Percentiles rank a stretch among this genome's conserved stretches.
Conservation (phyloP, 2,888 invertebrate species). For the Cephus rjabovi region DNA sequence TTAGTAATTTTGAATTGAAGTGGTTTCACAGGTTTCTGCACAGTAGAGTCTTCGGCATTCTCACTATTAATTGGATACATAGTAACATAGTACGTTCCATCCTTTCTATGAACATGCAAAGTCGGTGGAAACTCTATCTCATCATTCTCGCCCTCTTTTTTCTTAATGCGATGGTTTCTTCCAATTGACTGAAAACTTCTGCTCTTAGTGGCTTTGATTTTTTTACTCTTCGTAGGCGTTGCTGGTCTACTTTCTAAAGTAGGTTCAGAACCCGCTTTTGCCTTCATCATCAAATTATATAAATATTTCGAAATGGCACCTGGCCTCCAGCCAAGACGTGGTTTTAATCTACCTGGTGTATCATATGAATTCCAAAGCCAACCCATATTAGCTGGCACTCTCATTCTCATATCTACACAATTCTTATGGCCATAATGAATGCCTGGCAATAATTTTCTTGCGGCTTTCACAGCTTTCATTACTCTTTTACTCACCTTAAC, state of each 20-base stretch:
- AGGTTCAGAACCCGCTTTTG: constrained; percentile 34
- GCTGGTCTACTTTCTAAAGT: constrained; percentile 18
- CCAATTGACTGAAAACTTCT: constrained; percentile 29
- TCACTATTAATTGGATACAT: constrained; percentile 44
- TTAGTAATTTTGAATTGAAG: constrained; percentile 49
- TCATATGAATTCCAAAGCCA: constrained; percentile 47
- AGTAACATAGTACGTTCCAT: constrained; percentile 51
- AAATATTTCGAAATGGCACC: constrained; percentile 46
- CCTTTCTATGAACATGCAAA: constrained; percentile 49
- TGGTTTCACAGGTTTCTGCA: constrained; percentile 35
- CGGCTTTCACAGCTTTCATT: constrained; percentile 30
- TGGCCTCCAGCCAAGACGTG: constrained; percentile 48
- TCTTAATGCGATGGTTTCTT: constrained; percentile 22
- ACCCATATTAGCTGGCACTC: constrained; percentile 51
- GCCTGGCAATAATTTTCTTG: constrained; percentile 25
- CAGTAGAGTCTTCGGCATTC: constrained; percentile 23
- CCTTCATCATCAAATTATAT: constrained; percentile 40
- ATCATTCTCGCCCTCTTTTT: constrained; percentile 18
- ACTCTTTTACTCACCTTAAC: constrained; percentile 32
- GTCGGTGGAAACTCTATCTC: constrained; percentile 41
- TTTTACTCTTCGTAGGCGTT: constrained; percentile 29
- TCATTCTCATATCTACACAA: constrained; percentile 39
- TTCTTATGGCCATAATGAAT: constrained; percentile 46
- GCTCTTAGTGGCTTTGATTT: constrained; percentile 24
- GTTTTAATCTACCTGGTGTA: constrained; percentile 35